Base-by-base conservation (phyloP, 2,888 invertebrate genomes). In the Lumbricus terrestris region DNA sequence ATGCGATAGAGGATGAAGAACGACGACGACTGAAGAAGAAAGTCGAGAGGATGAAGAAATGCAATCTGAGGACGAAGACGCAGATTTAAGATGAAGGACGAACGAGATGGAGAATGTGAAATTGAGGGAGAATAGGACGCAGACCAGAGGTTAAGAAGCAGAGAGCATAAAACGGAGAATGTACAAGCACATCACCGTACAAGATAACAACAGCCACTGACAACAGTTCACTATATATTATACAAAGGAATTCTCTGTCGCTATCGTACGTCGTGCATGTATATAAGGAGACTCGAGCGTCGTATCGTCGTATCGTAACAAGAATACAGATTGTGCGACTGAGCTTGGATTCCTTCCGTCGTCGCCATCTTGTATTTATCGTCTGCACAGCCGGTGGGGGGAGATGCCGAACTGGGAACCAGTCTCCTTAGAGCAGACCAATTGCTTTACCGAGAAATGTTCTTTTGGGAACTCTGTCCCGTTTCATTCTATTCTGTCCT, bases 171-270 rank as follows among this genome's bases (percentile, higher is more conserved):
- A 5, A 47, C 20, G 2, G 47, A n/a, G 54, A 69, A 69, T 11
- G 69, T 69, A 69, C 69, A 69, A 69, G n/a, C n/a, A 69, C n/a
- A 69, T 69, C n/a, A 69, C n/a, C n/a, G 69, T n/a, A 69, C 69
- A 13, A 69, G 69, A 69, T 69, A 69, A n/a, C 69, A n/a, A 23
- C 47, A 23, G 47, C n/a, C n/a, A n/a, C 38, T 8, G 38, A 13
- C 6, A 54, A 29, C n/a, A 29, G 69, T 29, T 69, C 69, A 6
- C 8, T 69, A 13, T 69, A 13, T 69, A n/a, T n/a, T n/a, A 69
- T 69, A 69, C 69, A 69, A 69, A 69, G 69, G 69, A 69, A 69
- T 69, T 69, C 69, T 69, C 69, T 69, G 29, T 8, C 69, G 69
- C 69, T 69, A 69, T 69, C 69, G 69, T 69, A 29, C n/a, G 69